Evolutionary conservation across 1,140 invertebrate species (phyloP).

Genomic region (Orchesella cincta): DNA sequence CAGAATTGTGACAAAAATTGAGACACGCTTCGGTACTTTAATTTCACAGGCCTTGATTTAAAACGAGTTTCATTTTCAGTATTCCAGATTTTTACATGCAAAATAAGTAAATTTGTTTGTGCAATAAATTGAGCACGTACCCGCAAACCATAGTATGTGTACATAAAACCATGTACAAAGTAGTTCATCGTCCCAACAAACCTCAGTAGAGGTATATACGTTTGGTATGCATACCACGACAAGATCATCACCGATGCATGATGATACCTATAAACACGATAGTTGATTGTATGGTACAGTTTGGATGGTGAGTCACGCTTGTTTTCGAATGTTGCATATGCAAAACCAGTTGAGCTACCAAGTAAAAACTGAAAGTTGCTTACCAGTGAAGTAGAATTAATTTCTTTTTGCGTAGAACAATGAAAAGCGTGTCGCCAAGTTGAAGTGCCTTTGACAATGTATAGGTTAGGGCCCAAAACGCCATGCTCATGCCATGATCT

Average conservation of each 20-base stretch:
- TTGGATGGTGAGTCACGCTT: not conserved
- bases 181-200: constrained; percentile 48
- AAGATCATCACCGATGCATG: constrained; percentile 36
- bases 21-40: constrained; percentile 31
- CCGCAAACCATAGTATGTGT: constrained; percentile 45
- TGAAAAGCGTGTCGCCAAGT: constrained; percentile 40
- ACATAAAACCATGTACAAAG: constrained; percentile 46
- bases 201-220: constrained; percentile 40
- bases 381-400: constrained; percentile 43
- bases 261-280: constrained; percentile 40
- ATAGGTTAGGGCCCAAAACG: constrained; percentile 34
- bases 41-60: constrained; percentile 28
- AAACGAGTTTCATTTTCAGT: not conserved
- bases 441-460: constrained; percentile 33
- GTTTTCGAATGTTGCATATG: not conserved
- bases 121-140: not conserved
- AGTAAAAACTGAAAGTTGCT: constrained; percentile 5
- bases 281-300: not conserved
- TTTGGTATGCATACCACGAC: constrained; percentile 38
- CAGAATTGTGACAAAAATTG: constrained; percentile 30
- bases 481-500: constrained; percentile 37
- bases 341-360: not conserved
- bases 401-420: constrained; percentile 41
- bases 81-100: not conserved
- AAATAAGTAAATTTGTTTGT: not conserved